A percentile compares a stretch with the other conserved stretches of the same genome.
Conservation (phyloP, 2,113 vertebrate genomes). For the Zapornia atra region DNA sequence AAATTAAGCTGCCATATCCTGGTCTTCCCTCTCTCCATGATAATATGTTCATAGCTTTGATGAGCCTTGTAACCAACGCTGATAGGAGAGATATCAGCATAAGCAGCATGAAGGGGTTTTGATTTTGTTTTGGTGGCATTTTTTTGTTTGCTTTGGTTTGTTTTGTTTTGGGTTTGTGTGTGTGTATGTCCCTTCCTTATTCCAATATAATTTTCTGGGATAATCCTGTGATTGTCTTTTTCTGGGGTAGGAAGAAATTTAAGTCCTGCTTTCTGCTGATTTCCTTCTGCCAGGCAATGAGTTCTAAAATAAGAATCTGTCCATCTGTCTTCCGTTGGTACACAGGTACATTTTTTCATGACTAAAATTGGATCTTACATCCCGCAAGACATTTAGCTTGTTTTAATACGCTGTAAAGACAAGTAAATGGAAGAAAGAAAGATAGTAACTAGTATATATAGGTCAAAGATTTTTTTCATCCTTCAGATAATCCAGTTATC, state of each 20-base stretch:
- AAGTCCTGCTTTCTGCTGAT: not conserved
- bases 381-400: not conserved
- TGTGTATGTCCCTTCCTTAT: not conserved
- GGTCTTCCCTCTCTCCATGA: not conserved
- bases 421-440: conserved; percentile 10
- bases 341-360: conserved; percentile 20
- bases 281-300: not conserved
- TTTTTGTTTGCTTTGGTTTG: not conserved
- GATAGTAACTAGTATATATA: conserved; percentile 27
- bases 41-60: not conserved
- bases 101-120: not conserved
- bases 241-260: not conserved
- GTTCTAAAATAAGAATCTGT: conserved; percentile 51
- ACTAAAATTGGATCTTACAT: conserved; percentile 46
- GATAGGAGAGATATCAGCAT: not conserved
- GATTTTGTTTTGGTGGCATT: not conserved
- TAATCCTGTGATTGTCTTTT: not conserved
- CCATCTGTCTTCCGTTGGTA: conserved; percentile 53
- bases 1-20: not conserved
- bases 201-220: not conserved
- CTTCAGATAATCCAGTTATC: conserved; percentile 50
- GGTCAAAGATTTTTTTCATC: conserved; percentile 54
- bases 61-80: not conserved
- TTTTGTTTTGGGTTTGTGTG: too few species aligned
- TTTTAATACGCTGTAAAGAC: conserved; percentile 17